Evolutionary conservation across 2,113 vertebrate species (phyloP), one percentile per base, ranked within the genome.

Genomic region (Delphinapterus leucas): DNA sequence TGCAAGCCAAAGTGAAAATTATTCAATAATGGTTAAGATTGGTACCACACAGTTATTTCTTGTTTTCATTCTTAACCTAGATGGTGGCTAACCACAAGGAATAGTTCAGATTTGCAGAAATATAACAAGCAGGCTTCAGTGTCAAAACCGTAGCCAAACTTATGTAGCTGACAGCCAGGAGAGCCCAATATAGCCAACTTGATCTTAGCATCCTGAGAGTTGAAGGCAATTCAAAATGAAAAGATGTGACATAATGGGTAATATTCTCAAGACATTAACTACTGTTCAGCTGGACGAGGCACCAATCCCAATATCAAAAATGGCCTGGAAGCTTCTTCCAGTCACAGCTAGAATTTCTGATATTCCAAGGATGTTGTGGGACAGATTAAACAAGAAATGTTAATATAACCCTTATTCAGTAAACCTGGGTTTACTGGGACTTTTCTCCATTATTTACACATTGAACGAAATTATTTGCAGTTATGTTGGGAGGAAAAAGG

Each of bases 21-120:
- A 81, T 71, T 93, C 15, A 90, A n/a, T 15, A 73, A 85, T 36
- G 14, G 21, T 90, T 82, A 92, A 86, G 36, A 84, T 1, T 88
- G 14, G 18, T 44, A 95, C 7, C 77, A 88, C 11, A 89, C 1
- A 90, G 33, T 38, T 93, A 86, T 89, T 88, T 96, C 95, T 92
- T 94, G 26, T 47, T 91, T 96, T 95, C 92, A 96, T 77, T 95
- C 61, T 90, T 88, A 53, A 80, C 17, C 36, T 73, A 63, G 55
- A 93, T 68, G 49, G 70, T 80, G 44, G 58, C n/a, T 82, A 96
- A 88, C 20, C 3, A 11, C 13, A 85, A 47, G 21, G 53, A 81
- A 79, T 80, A 77, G 38, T 85, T 90, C 81, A 68, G 26, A 93
- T 90, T 74, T 76, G 23, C 80, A 95, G 44, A 97, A 95, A 90